Percentiles rank a stretch among this genome's conserved stretches.
Conservation (phyloP, 2,113 vertebrate species). For the Hippocampus barbouri region DNA sequence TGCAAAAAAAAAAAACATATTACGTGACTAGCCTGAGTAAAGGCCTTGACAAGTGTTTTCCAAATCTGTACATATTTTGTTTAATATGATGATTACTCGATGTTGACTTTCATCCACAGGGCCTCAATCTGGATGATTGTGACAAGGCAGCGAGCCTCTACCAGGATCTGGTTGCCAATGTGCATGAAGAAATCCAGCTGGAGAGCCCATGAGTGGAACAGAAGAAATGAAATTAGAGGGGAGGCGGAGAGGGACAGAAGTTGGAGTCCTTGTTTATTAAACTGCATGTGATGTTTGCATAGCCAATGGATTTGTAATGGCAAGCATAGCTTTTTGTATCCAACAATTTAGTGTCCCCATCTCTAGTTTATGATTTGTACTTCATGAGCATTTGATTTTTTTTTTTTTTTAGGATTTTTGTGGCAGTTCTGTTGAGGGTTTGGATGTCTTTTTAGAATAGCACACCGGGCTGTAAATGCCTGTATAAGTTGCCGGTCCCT, state of each 20-base stretch:
- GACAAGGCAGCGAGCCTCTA: conserved; percentile 47
- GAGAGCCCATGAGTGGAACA: conserved; percentile 66
- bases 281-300: conserved; percentile 5
- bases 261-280: not conserved
- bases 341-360: conserved; percentile 1
- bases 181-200: conserved; percentile 60
- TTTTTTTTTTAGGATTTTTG: not conserved
- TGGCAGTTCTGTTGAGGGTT: not conserved
- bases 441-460: too few species aligned
- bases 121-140: conserved; percentile 72
- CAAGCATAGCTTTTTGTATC: not conserved
- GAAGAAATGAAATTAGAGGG: not conserved
- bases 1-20: not conserved
- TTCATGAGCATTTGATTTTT: not conserved
- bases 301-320: not conserved
- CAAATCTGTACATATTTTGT: not conserved
- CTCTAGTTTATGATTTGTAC: not conserved
- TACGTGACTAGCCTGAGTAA: not conserved
- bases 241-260: not conserved
- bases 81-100: not conserved
- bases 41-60: not conserved
- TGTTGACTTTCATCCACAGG: conserved; percentile 48
- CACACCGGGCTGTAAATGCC: too few species aligned
- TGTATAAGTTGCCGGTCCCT: too few species aligned
- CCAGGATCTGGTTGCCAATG: conserved; percentile 63